phyloP scores from a whole-genome alignment of 2,888 invertebrate genomes.

The Eurytoma adleriae region DNA sequence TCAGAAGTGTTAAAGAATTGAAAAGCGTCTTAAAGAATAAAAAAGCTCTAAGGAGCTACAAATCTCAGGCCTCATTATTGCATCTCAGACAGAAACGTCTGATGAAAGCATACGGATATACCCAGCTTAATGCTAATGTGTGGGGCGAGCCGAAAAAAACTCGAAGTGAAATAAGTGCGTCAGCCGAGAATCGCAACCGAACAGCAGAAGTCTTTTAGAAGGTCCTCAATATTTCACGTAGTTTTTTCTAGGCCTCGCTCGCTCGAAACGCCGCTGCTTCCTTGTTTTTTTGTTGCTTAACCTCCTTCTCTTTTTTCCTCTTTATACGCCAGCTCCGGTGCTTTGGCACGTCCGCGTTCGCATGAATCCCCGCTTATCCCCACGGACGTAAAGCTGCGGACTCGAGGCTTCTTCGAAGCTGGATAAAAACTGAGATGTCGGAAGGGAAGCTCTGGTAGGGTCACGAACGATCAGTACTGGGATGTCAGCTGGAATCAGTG shows the following conservation, averaged over 20 bases:
- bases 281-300: background rate
- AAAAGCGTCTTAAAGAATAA: too few relatives aligned
- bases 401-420: slow-evolving; percentile 20
- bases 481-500: too few relatives aligned
- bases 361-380: slow-evolving; percentile 60
- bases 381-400: slow-evolving; percentile 35
- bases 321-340: background rate
- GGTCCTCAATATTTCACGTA: slow-evolving; percentile 70
- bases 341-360: slow-evolving; percentile 62
- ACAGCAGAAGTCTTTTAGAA: slow-evolving; percentile 70
- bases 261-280: background rate
- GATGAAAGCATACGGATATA: too few relatives aligned
- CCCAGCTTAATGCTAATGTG: background rate
- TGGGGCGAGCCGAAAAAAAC: background rate
- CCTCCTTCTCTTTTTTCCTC: background rate
- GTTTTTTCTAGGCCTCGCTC: slow-evolving; percentile 60
- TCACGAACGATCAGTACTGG: too few relatives aligned
- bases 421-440: background rate
- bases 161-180: background rate
- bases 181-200: slow-evolving; percentile 55
- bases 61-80: too few relatives aligned
- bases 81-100: too few relatives aligned
- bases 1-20: too few relatives aligned
- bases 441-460: background rate
- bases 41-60: too few relatives aligned